Percentiles rank a stretch among this genome's conserved stretches.
Conservation (phyloP, 2,113 vertebrate species). For the Gnathonemus longibarbis region DNA sequence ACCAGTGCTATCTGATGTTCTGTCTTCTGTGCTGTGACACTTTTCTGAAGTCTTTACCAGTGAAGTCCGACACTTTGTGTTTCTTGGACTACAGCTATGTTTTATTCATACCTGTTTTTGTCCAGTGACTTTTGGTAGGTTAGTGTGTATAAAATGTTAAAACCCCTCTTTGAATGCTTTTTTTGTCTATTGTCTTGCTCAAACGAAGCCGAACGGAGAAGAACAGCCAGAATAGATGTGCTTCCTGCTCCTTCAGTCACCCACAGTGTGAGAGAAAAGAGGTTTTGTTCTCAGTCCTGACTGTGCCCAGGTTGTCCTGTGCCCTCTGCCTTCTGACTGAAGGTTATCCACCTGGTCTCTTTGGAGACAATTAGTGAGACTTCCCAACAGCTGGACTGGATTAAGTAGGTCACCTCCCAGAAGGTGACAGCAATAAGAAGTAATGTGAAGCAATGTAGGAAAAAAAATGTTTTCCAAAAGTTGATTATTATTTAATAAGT, state of each 20-base stretch:
- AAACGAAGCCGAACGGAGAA: not conserved
- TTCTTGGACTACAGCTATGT: not conserved
- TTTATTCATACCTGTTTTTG: not conserved
- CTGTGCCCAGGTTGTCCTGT: not conserved
- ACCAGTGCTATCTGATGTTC: not conserved
- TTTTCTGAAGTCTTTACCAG: not conserved
- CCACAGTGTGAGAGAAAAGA: not conserved
- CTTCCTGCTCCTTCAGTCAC: not conserved
- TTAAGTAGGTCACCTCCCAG: not conserved
- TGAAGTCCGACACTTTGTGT: not conserved
- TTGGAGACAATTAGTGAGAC: constrained; percentile 1
- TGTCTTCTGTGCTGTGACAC: not conserved
- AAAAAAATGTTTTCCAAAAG: not conserved
- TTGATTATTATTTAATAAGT: constrained; percentile 8
- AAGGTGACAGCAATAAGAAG: not conserved
- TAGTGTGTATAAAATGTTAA: not conserved
- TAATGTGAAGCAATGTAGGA: not conserved
- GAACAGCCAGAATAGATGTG: not conserved
- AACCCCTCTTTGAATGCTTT: not conserved
- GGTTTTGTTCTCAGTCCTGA: not conserved
- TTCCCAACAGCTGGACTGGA: not conserved
- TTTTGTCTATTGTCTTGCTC: not conserved
- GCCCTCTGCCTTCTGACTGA: not conserved
- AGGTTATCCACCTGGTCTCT: not conserved
- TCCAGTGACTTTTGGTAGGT: not conserved